Conservation (phyloP, 2,888 invertebrate genomes). For the Andrena dorsata region DNA sequence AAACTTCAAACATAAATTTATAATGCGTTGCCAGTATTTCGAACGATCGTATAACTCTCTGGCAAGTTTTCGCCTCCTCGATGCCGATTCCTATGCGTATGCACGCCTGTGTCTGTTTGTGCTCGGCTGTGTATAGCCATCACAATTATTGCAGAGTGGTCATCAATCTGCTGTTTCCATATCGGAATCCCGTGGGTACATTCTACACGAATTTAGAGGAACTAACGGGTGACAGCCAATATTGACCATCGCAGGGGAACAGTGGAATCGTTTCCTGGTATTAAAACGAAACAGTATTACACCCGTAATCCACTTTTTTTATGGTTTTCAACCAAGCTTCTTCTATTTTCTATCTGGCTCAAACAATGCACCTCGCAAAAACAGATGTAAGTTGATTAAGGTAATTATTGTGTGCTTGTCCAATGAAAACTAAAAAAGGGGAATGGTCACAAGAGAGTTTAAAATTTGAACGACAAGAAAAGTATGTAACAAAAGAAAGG, state of each 20-base stretch:
- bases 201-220: constrained; percentile 61
- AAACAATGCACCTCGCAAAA: not conserved
- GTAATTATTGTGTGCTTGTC: too few species aligned
- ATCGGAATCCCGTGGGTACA: constrained; percentile 60
- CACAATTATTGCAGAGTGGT: constrained; percentile 52
- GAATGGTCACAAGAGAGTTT: not conserved
- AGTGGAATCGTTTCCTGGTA: constrained; percentile 29
- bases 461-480: too few species aligned
- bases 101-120: not conserved
- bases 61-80: constrained; percentile 35
- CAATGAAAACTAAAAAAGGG: too few species aligned
- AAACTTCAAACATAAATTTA: constrained; percentile 26
- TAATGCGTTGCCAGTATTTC: not conserved
- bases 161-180: constrained; percentile 62
- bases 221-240: constrained; percentile 58
- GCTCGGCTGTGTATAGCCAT: constrained; percentile 2
- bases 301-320: not conserved
- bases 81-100: not conserved
- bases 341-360: not conserved
- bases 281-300: constrained; percentile 37
- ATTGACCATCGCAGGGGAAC: constrained; percentile 43
- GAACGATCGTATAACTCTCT: constrained; percentile 16
- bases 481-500: not conserved
- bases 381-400: too few species aligned
- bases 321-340: not conserved